Base-by-base conservation (phyloP, 2,113 vertebrate genomes). In the Semicossyphus pulcher region DNA sequence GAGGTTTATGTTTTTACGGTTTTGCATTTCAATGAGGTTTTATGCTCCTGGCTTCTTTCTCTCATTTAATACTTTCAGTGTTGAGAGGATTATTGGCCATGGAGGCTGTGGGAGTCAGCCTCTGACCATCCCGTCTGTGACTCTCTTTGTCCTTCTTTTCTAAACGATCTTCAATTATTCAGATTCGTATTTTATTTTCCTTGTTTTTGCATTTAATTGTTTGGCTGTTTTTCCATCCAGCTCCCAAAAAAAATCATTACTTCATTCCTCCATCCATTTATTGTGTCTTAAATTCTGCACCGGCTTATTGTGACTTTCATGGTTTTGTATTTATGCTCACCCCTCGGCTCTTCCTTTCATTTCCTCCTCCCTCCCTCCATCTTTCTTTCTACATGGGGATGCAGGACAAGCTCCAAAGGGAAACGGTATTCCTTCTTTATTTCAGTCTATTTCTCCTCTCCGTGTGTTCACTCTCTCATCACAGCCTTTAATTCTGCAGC, bases 11-110 rank as follows among this genome's bases (percentile, higher is more conserved):
- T 58, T 78, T 66, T 54, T 48, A 61, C 10, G 3, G 31, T 56
- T 68, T 20, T 57, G 61, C 61, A 81, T 81, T 66, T 72, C 44
- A 49, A 72, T 76, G 34, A 83, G 25, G 9, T 16, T 42, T 10
- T 29, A 44, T 51, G 66, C 83, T 79, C 49, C 18, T 49, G 63
- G 51, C 48, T 62, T 39, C 47, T 7, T 21, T 32, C 23, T 15
- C 29, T 42, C 36, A 5, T 12, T 71, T 14, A 16, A 45, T 20
- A 48, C 32, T 20, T 51, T 48, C 25, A 31, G 31, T 11, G 29
- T 16, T 62, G 59, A 74, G 61, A 68, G 58, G 71, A 60, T 82
- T 72, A 78, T 36, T 65, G 1, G 1, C 16, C 39, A 41, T n/a
- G 23, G 65, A 67, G 18, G 25, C 29, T 1, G 8, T 18, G 5